Evolutionary conservation across 2,888 invertebrate genomes (phyloP).

Genomic region (Tachina lurida): DNA sequence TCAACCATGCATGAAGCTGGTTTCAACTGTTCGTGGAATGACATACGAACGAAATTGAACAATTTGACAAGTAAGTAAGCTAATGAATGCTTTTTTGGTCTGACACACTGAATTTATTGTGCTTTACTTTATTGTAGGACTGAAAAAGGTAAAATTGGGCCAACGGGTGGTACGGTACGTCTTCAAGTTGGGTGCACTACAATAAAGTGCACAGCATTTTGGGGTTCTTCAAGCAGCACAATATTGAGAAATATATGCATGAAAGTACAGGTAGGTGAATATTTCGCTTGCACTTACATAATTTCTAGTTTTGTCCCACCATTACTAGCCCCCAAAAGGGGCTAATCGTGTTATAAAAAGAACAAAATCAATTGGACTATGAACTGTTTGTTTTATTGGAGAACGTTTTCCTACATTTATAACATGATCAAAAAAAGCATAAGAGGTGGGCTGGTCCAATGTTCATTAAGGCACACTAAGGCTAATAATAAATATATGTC

Average conservation of each 20-base stretch:
- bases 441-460: too few species aligned
- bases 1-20: not conserved
- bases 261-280: slow-evolving; percentile 1
- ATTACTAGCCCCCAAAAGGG: too few species aligned
- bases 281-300: not conserved
- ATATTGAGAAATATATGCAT: not conserved
- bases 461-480: too few species aligned
- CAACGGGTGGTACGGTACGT: slow-evolving; percentile 5
- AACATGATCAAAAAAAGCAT: too few species aligned
- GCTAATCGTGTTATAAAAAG: too few species aligned
- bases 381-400: too few species aligned
- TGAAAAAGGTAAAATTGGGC: slow-evolving; percentile 3
- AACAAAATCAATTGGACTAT: too few species aligned
- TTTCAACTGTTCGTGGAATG: not conserved
- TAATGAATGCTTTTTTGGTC: too few species aligned
- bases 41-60: slow-evolving; percentile 9
- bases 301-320: not conserved
- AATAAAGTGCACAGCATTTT: too few species aligned
- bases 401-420: too few species aligned
- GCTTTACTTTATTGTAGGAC: not conserved
- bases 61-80: slow-evolving; percentile 11
- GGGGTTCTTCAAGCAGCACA: not conserved
- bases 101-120: not conserved
- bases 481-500: too few species aligned
- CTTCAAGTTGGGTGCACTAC: not conserved